phyloP scores from a whole-genome alignment of 2,113 vertebrate species.

The Penelope pileata region DNA sequence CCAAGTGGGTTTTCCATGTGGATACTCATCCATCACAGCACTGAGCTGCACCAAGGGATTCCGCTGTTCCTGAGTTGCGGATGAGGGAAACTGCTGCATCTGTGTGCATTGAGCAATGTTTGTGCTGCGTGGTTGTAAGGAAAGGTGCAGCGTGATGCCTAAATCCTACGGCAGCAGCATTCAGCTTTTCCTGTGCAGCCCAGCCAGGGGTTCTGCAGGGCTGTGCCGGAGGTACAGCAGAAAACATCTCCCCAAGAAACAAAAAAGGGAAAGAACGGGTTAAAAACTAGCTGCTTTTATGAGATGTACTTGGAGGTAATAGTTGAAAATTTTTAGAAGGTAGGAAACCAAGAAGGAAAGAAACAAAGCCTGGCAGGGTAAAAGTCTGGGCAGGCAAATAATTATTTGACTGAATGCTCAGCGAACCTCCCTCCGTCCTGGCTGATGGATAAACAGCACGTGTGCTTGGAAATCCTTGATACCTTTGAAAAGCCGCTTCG shows the following conservation, averaged over 20 bases:
- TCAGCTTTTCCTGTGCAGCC: not conserved
- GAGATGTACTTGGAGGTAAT: not conserved
- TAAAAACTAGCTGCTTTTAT: not conserved
- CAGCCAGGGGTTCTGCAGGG: not conserved
- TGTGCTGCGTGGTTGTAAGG: not conserved
- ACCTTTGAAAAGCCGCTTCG: not conserved
- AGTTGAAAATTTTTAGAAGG: not conserved
- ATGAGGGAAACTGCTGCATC: not conserved
- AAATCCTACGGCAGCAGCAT: not conserved
- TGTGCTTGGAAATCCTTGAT: not conserved
- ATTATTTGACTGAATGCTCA: rapidly evolving
- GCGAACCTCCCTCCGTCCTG: not conserved
- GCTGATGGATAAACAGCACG: not conserved
- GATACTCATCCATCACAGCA: not conserved
- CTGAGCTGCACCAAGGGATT: not conserved
- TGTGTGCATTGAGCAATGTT: not conserved
- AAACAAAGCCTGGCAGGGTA: not conserved
- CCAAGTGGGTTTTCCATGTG: not conserved
- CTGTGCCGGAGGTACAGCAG: not conserved
- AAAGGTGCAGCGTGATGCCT: not conserved
- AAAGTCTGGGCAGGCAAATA: not conserved
- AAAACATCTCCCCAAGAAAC: not conserved
- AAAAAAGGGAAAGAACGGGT: rapidly evolving
- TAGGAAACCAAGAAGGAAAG: not conserved
- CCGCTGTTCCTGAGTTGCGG: not conserved